phyloP scores from a whole-genome alignment of 1,140 invertebrate genomes.

The Rhyacophila brunnea region DNA sequence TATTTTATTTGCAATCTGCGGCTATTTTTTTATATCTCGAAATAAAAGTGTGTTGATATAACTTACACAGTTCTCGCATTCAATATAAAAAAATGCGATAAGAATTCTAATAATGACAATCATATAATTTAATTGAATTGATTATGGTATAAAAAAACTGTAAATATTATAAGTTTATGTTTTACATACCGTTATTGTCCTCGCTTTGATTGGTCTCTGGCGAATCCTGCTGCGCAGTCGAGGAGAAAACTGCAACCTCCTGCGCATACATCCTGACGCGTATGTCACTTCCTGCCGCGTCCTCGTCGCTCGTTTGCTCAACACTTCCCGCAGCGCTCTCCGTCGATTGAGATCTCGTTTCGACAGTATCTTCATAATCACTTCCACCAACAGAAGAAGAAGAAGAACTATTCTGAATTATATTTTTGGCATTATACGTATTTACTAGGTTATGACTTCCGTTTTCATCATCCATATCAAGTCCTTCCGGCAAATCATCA shows the following conservation, averaged over 20 bases:
- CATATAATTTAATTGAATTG: too few species aligned
- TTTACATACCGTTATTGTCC: constrained; percentile 26
- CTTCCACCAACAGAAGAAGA: neutral
- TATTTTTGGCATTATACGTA: constrained; percentile 23
- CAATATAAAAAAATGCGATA: too few species aligned
- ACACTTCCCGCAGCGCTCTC: constrained; percentile 17
- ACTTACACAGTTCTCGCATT: too few species aligned
- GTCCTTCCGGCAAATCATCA: constrained; percentile 2
- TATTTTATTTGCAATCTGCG: too few species aligned
- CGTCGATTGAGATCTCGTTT: constrained; percentile 18
- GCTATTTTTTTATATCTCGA: too few species aligned
- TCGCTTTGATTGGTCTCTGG: too few species aligned
- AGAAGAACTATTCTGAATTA: neutral
- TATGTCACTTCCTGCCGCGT: constrained; percentile 10
- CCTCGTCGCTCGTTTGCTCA: constrained; percentile 8
- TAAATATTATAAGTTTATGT: too few species aligned
- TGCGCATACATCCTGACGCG: constrained; percentile 13
- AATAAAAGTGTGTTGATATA: too few species aligned
- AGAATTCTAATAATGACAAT: too few species aligned
- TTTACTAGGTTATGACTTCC: constrained; percentile 31
- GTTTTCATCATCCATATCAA: neutral
- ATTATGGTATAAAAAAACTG: too few species aligned
- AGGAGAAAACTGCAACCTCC: neutral
- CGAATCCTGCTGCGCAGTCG: neutral
- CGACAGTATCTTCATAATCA: neutral